Evolutionary conservation across 2,113 vertebrate species (phyloP).

Genomic region (Sturnira hondurensis): DNA sequence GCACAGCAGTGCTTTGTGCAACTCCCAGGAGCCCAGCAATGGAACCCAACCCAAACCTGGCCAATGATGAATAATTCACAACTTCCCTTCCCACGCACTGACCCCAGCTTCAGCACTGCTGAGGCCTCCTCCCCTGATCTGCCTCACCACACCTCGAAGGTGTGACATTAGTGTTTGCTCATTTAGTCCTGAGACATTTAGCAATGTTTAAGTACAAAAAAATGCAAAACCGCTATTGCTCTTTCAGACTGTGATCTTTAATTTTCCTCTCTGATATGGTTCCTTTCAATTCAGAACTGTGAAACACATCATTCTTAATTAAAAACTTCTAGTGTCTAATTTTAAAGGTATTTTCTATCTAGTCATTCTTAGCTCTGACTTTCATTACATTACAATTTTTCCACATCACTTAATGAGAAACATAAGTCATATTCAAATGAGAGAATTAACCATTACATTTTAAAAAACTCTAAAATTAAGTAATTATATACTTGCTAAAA

Average conservation of each 20-base stretch:
- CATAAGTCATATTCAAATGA: background rate
- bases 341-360: background rate
- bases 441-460: background rate
- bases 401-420: background rate
- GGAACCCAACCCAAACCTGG: background rate
- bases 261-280: background rate
- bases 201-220: background rate
- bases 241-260: background rate
- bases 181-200: conserved; percentile 30
- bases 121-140: background rate
- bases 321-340: background rate
- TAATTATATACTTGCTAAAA: background rate
- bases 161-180: background rate
- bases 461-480: background rate
- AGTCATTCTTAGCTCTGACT: background rate
- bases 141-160: background rate
- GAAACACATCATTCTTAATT: background rate
- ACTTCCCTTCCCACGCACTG: background rate
- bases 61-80: background rate
- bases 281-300: background rate
- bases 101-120: background rate
- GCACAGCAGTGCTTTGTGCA: background rate
- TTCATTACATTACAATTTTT: background rate
- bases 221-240: background rate
- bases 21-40: background rate